These are phyloP conservation scores for Eumeta japonica DNA, from an alignment of 1,140 invertebrate species.

Conservation along the genomic window DNA sequence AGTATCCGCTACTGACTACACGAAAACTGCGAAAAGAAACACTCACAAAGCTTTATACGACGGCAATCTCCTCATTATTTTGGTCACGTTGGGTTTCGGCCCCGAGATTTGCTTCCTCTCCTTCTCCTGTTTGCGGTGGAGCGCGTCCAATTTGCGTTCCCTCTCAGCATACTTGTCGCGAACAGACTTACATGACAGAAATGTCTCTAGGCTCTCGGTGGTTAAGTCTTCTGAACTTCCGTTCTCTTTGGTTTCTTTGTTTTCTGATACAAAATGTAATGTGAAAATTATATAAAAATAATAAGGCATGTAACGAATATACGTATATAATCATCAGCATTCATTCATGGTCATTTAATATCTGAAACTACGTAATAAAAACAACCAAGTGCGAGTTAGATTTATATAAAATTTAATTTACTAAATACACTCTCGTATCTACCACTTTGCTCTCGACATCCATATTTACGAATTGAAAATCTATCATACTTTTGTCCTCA, in stretches of 20 bases:
- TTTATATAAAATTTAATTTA: too few relatives aligned
- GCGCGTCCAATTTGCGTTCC: conserved; percentile 81
- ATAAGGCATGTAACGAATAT: neutral
- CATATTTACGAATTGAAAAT: too few relatives aligned
- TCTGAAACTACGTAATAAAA: too few relatives aligned
- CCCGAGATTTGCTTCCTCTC: conserved; percentile 66
- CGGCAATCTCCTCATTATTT: conserved; percentile 74
- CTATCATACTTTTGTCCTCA: too few relatives aligned
- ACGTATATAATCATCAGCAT: too few relatives aligned
- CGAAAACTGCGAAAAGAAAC: conserved; percentile 6
- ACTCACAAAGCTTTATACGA: conserved; percentile 83
- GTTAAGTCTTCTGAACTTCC: conserved; percentile 61
- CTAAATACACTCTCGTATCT: too few relatives aligned
- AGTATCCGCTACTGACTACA: conserved; percentile 5
- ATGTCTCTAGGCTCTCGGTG: conserved; percentile 76
- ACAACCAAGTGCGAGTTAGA: too few relatives aligned
- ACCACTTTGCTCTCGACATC: too few relatives aligned
- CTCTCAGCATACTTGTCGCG: conserved; percentile 79
- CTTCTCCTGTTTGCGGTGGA: conserved; percentile 86
- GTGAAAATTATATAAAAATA: neutral
- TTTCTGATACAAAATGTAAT: conserved; percentile 15
- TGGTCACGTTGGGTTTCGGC: conserved; percentile 72
- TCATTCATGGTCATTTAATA: too few relatives aligned
- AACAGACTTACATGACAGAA: conserved; percentile 79
- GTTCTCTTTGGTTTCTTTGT: conserved; percentile 26